These are phyloP conservation scores for Alentia gelatinosa DNA, from an alignment of 2,888 invertebrate species.

Conservation along the genomic window DNA sequence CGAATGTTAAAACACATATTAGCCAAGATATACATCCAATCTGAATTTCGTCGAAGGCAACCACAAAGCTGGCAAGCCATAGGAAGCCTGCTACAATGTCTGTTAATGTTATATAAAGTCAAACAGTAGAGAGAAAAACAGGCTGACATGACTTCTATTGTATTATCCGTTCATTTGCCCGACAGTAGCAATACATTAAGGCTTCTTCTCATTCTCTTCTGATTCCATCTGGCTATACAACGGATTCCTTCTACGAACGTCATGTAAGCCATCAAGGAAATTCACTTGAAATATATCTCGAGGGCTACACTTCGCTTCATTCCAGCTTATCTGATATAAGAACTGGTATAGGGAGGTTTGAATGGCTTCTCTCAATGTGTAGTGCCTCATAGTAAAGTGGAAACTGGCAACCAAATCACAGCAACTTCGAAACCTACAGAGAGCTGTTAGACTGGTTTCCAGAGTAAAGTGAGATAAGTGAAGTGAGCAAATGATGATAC, in stretches of 20 bases:
- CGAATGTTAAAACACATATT: no score
- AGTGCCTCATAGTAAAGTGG: neutral
- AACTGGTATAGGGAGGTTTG: neutral
- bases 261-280: neutral
- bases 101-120: neutral
- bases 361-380: neutral
- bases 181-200: constrained; percentile 6
- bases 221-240: neutral
- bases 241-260: neutral
- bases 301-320: neutral
- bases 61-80: no score
- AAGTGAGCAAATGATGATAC: neutral
- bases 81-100: neutral
- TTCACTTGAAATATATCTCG: neutral
- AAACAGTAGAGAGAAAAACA: neutral
- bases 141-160: neutral
- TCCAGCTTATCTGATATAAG: neutral
- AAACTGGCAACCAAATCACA: neutral
- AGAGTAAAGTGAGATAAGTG: neutral
- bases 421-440: neutral
- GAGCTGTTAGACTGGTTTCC: neutral
- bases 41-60: no score
- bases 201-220: neutral
- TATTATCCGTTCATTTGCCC: neutral
- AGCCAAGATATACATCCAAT: no score